Conservation (phyloP, 2,113 vertebrate genomes). For the Bos taurus region DNA sequence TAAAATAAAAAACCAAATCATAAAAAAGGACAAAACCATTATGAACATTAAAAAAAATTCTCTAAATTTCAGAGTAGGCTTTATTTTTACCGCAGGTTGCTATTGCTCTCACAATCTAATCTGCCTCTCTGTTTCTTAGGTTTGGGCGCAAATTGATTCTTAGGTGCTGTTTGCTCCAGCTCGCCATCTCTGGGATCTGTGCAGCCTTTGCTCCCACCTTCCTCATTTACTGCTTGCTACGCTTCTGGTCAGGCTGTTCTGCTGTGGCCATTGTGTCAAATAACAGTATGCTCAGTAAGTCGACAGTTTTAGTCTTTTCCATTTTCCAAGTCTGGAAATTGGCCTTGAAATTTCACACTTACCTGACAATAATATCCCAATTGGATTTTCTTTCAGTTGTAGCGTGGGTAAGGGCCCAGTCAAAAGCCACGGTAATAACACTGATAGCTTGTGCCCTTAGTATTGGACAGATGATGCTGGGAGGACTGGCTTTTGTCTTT, state of each 20-base stretch:
- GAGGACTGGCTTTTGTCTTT: neutral
- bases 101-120: neutral
- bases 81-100: neutral
- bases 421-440: slow-evolving; percentile 47
- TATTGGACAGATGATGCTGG: too few species aligned
- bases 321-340: neutral
- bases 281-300: slow-evolving; percentile 74
- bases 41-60: neutral
- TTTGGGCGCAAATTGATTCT: slow-evolving; percentile 67
- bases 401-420: slow-evolving; percentile 71
- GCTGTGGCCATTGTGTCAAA: slow-evolving; percentile 70
- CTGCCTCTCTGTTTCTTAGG: slow-evolving; percentile 34
- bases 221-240: slow-evolving; percentile 64
- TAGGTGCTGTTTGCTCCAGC: neutral
- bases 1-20: neutral
- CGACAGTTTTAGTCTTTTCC: neutral
- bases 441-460: slow-evolving; percentile 58
- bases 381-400: slow-evolving; percentile 56
- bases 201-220: slow-evolving; percentile 71
- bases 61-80: neutral
- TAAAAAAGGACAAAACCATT: neutral
- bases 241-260: slow-evolving; percentile 73
- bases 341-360: neutral
- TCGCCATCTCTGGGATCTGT: slow-evolving; percentile 47
- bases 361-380: neutral